Evolutionary conservation across 1,140 invertebrate species (phyloP), one percentile per base, ranked within the genome.

Genomic region (Nixonia krombeini): DNA sequence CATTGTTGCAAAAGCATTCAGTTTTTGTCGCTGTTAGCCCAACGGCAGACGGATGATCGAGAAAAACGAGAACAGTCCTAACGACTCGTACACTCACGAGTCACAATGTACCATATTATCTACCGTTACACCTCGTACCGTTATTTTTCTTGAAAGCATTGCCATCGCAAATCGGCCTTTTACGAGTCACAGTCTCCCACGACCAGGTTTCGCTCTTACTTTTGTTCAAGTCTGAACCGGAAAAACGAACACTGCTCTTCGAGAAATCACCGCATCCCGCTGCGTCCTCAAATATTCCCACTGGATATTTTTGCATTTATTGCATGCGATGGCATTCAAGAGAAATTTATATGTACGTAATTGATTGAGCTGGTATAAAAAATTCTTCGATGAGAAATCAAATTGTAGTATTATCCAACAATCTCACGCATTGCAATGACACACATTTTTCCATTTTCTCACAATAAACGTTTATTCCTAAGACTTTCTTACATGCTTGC

Each of bases 131-230:
- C 64, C 69, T 50, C 40, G 46, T 64, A 70, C 72, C 72, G 74
- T 76, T 76, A 76, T 59, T 58, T 49, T 66, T 58, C 38, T 51
- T 66, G 42, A 55, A 47, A 58, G 51, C 35, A 18, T 8, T 37
- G 44, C 42, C 57, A 40, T 45, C 40, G 57, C 35, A 62, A 57
- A 75, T 76, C 73, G 58, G 70, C 73, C 70, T 78, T 66, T 70
- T 53, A 49, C 58, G 49, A 63, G 70, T 66, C 53, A 70, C 26
- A 67, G 71, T 78, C 74, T 76, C 72, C 72, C 74, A 78, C 73
- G 73, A 73, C 70, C 63, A 49, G 25, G 66, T 59, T 59, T 49
- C 44, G 49, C 69, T 76, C 70, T 76, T 78, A 76, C 74, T 75
- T 76, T 78, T 68, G 64, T 75, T 67, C 56, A 55, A 31, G 52